These are phyloP conservation scores for Ceratotherium simum DNA, from an alignment of 2,113 vertebrate genomes.

Conservation along the genomic window DNA sequence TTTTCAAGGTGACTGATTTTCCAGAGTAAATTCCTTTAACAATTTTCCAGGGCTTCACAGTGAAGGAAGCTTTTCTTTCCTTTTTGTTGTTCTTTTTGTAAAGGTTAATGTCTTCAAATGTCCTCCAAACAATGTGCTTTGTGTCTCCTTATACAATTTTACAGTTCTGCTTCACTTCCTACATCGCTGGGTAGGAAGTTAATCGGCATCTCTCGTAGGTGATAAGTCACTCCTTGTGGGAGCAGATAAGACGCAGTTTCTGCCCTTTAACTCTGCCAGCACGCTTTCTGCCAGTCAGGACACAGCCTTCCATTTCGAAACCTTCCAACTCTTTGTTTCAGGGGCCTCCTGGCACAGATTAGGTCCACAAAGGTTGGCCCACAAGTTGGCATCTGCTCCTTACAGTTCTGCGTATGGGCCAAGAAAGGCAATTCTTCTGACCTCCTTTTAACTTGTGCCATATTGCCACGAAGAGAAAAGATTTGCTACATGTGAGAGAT, in stretches of 20 bases:
- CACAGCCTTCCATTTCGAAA: background rate
- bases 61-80: background rate
- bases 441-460: background rate
- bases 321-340: background rate
- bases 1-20: conserved; percentile 56
- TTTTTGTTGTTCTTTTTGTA: background rate
- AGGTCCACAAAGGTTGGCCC: conserved; percentile 49
- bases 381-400: conserved; percentile 51
- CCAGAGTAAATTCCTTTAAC: background rate
- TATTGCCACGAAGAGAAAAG: conserved; percentile 20
- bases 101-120: conserved; percentile 52
- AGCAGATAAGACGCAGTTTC: background rate
- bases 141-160: background rate
- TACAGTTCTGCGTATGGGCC: accelerated
- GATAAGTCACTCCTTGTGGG: conserved; percentile 19
- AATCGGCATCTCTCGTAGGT: background rate
- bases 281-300: background rate
- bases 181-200: background rate
- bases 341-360: background rate
- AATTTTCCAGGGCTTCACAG: conserved; percentile 35
- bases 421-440: conserved; percentile 58
- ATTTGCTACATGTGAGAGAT: background rate
- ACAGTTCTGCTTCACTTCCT: background rate
- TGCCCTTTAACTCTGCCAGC: background rate
- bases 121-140: conserved; percentile 45